These are phyloP conservation scores for Eristalis intricaria DNA, from an alignment of 2,888 invertebrate species.

Conservation along the genomic window DNA sequence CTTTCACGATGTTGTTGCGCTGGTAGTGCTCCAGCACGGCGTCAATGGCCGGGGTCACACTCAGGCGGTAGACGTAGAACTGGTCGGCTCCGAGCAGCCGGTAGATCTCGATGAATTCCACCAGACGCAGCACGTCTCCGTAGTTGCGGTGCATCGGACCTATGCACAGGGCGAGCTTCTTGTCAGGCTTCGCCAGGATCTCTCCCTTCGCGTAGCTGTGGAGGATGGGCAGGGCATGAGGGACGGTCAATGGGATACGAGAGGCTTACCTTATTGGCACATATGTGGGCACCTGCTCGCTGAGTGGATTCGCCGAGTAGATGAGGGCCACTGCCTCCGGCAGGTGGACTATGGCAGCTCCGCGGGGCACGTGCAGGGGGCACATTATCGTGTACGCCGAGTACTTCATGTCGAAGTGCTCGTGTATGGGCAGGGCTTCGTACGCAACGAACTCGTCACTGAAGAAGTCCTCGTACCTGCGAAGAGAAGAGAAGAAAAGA, in stretches of 20 bases:
- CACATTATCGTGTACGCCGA: slow-evolving; percentile 81
- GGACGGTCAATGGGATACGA: slow-evolving; percentile 33
- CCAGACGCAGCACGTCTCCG: slow-evolving; percentile 80
- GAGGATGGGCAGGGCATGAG: slow-evolving; percentile 38
- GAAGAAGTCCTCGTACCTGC: slow-evolving; percentile 76
- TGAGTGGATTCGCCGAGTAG: slow-evolving; percentile 76
- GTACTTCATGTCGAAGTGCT: slow-evolving; percentile 82
- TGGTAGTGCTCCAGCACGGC: slow-evolving; percentile 79
- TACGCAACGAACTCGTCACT: slow-evolving; percentile 76
- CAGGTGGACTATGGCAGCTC: slow-evolving; percentile 72
- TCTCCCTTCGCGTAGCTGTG: slow-evolving; percentile 69
- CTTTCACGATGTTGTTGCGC: slow-evolving; percentile 76
- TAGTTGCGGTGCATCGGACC: slow-evolving; percentile 81
- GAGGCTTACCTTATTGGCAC: slow-evolving; percentile 78
- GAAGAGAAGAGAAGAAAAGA: background rate
- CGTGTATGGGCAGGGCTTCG: slow-evolving; percentile 80
- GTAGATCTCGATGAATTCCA: slow-evolving; percentile 82
- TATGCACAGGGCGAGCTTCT: slow-evolving; percentile 79
- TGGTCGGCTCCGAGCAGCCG: slow-evolving; percentile 81
- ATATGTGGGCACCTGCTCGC: slow-evolving; percentile 78
- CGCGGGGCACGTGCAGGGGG: slow-evolving; percentile 73
- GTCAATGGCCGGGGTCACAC: slow-evolving; percentile 78
- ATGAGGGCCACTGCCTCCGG: slow-evolving; percentile 78
- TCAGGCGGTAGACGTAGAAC: slow-evolving; percentile 82
- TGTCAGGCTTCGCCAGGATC: slow-evolving; percentile 74